Conservation (phyloP, 2,888 invertebrate species). For the Gastrophysa polygoni region DNA sequence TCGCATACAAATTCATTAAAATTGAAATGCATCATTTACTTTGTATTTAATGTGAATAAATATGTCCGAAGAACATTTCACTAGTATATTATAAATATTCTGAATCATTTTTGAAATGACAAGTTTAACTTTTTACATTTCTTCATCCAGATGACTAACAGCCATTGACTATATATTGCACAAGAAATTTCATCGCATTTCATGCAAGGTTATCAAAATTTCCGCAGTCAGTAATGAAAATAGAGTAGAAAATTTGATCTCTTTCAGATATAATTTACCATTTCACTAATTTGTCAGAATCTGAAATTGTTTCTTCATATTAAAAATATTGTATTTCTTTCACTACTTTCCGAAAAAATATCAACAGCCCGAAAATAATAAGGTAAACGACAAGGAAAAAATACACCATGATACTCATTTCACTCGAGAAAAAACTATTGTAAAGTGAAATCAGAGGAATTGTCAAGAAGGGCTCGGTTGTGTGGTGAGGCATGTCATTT, state of each 20-base stretch:
- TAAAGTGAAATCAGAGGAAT: too few relatives aligned
- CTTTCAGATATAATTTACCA: too few relatives aligned
- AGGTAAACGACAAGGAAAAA: too few relatives aligned
- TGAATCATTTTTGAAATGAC: conserved; percentile 42
- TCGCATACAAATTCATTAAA: conserved; percentile 46
- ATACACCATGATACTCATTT: too few relatives aligned
- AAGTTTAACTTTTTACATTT: conserved; percentile 32
- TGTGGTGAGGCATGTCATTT: conserved; percentile 14
- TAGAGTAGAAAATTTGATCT: neutral
- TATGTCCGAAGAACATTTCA: conserved; percentile 40
- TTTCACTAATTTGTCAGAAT: neutral
- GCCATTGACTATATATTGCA: conserved; percentile 31
- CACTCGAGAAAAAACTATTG: too few relatives aligned
- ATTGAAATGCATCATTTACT: conserved; percentile 46
- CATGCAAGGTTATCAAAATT: conserved; percentile 20
- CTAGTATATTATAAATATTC: conserved; percentile 29
- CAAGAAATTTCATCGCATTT: conserved; percentile 26
- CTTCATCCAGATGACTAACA: conserved; percentile 27
- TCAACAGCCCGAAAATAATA: too few relatives aligned
- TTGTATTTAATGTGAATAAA: conserved; percentile 50
- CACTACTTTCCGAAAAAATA: neutral
- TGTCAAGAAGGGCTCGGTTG: neutral
- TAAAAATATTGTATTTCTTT: neutral
- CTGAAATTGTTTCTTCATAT: neutral
- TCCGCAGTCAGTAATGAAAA: conserved; percentile 4